These are phyloP conservation scores for Cheiracanthium punctorium DNA, from an alignment of 2,888 invertebrate species.

Conservation along the genomic window DNA sequence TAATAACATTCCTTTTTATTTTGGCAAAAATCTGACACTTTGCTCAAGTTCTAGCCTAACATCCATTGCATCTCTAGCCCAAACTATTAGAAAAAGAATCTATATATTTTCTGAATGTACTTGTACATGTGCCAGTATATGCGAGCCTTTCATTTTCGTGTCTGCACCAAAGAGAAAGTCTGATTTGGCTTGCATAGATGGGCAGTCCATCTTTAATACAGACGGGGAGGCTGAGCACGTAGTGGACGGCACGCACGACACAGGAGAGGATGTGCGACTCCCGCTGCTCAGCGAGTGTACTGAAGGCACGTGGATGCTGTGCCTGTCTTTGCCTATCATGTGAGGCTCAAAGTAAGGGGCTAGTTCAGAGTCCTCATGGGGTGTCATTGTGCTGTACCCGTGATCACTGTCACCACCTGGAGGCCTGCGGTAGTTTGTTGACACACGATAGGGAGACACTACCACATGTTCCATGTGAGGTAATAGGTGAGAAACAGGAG, in stretches of 20 bases:
- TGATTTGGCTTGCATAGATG: constrained; percentile 7
- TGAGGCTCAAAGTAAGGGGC: constrained; percentile 72
- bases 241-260: constrained; percentile 56
- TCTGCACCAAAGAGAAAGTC: constrained; percentile 18
- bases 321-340: constrained; percentile 66
- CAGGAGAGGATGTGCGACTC: constrained; percentile 70
- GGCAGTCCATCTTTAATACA: constrained; percentile 43
- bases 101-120: constrained; percentile 49
- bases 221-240: constrained; percentile 51
- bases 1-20: no score
- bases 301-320: constrained; percentile 27
- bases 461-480: constrained; percentile 42
- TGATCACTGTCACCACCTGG: constrained; percentile 91
- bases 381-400: constrained; percentile 95
- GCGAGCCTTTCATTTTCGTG: constrained; percentile 22
- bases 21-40: no score
- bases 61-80: no score
- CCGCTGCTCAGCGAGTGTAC: constrained; percentile 67
- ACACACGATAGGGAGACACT: constrained; percentile 89
- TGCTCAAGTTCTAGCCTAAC: no score
- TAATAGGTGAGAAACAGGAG: constrained; percentile 39
- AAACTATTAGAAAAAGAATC: constrained; percentile 1
- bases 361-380: constrained; percentile 88
- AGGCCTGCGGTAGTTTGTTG: constrained; percentile 85
- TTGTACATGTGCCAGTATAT: constrained; percentile 49